phyloP scores from a whole-genome alignment of 2,113 vertebrate species.

The Sturnus vulgaris region DNA sequence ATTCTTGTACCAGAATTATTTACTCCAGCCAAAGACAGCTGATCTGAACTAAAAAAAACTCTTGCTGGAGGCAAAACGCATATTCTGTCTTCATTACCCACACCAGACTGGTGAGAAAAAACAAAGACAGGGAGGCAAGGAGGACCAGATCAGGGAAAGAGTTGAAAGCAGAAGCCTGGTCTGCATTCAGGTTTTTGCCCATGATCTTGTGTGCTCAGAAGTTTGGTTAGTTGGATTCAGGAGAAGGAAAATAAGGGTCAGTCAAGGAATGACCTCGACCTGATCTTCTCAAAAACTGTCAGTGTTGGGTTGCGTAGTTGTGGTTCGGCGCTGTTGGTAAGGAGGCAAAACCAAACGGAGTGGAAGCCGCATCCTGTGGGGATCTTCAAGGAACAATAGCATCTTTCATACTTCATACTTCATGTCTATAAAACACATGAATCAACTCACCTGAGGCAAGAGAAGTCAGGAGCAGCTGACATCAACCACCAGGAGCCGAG shows the following conservation, averaged over 20 bases:
- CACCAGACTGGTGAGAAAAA: slow-evolving; percentile 32
- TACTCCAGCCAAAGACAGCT: neutral
- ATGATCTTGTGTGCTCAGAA: neutral
- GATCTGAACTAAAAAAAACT: slow-evolving; percentile 16
- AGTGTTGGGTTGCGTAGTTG: neutral
- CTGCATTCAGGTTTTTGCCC: neutral
- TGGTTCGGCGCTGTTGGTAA: neutral
- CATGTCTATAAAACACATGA: neutral
- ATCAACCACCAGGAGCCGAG: neutral
- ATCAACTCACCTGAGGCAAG: slow-evolving; percentile 42
- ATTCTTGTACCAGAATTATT: neutral
- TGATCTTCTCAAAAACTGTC: neutral
- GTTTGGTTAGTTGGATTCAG: neutral
- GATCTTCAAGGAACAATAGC: slow-evolving; percentile 3
- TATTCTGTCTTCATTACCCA: slow-evolving; percentile 9
- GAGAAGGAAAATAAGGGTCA: neutral
- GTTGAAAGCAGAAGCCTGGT: neutral
- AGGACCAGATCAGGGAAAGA: neutral
- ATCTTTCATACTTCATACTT: slow-evolving; percentile 8
- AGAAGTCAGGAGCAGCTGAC: slow-evolving; percentile 19
- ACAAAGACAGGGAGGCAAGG: rapidly evolving
- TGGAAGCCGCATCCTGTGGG: neutral
- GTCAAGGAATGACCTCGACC: neutral
- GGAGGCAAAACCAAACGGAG: neutral
- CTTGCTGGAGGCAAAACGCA: slow-evolving; percentile 24